Evolutionary conservation across 1,140 invertebrate genomes (phyloP).

Genomic region (Agraylea sexmaculata): DNA sequence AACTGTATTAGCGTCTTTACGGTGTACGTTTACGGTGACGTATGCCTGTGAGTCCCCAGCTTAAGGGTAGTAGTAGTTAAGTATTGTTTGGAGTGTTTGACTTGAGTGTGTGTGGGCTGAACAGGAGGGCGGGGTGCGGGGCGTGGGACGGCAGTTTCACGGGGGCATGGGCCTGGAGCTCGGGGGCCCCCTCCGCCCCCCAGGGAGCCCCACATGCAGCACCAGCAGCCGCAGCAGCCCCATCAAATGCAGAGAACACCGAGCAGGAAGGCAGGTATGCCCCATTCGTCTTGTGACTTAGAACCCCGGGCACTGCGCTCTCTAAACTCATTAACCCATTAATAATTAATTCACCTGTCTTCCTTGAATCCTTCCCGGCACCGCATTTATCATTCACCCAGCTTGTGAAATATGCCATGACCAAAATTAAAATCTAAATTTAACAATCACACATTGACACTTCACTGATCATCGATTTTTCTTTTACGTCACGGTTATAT

Average conservation of each 20-base stretch:
- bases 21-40: too few species aligned
- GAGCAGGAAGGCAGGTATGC: conserved; percentile 29
- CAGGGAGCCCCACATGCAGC: conserved; percentile 37
- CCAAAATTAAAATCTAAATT: too few species aligned
- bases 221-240: conserved; percentile 19
- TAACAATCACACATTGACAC: too few species aligned
- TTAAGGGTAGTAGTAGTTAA: too few species aligned
- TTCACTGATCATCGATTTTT: too few species aligned
- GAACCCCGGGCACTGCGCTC: conserved; percentile 10
- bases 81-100: conserved; percentile 21
- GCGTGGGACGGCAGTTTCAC: conserved; percentile 21
- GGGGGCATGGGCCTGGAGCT: conserved; percentile 55
- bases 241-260: conserved; percentile 23
- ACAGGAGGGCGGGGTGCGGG: conserved; percentile 14
- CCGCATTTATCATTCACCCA: not conserved
- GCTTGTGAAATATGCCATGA: too few species aligned
- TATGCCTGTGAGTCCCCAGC: too few species aligned
- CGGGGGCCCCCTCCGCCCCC: conserved; percentile 72
- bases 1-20: too few species aligned
- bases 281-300: too few species aligned
- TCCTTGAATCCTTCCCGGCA: not conserved
- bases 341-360: not conserved
- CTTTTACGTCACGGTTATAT: too few species aligned
- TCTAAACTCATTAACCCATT: too few species aligned
- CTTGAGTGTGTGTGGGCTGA: conserved; percentile 23